phyloP scores from a whole-genome alignment of 2,113 vertebrate genomes.

The Aviceda subcristata region DNA sequence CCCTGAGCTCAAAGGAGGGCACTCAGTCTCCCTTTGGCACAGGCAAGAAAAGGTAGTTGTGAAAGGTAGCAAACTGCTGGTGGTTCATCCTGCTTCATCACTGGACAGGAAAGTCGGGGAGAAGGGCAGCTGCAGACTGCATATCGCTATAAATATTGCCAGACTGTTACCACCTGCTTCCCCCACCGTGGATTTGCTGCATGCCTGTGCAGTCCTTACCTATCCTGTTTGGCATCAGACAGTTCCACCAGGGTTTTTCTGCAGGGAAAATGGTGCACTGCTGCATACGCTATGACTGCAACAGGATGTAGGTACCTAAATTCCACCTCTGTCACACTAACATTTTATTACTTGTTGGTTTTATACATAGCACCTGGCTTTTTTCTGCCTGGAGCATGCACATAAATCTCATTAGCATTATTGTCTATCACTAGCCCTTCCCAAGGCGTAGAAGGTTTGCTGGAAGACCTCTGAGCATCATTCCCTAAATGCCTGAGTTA shows the following conservation, averaged over 20 bases:
- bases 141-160: not conserved
- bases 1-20: accelerated
- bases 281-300: accelerated
- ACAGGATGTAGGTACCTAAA: not conserved
- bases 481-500: not conserved
- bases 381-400: not conserved
- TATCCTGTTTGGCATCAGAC: accelerated
- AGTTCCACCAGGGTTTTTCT: not conserved
- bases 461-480: not conserved
- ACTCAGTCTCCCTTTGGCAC: accelerated
- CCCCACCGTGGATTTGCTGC: accelerated
- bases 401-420: not conserved
- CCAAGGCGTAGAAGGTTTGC: not conserved
- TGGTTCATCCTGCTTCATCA: not conserved
- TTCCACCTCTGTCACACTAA: not conserved
- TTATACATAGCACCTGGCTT: not conserved
- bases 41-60: not conserved
- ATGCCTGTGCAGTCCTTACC: accelerated
- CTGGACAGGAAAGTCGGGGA: not conserved
- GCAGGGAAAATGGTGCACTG: not conserved
- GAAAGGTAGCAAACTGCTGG: not conserved
- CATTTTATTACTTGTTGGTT: not conserved
- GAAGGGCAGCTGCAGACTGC: not conserved
- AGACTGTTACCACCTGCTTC: too few relatives aligned
- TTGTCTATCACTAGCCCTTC: not conserved